These are phyloP conservation scores for Pterocles gutturalis DNA, from an alignment of 2,113 vertebrate species.

Conservation along the genomic window DNA sequence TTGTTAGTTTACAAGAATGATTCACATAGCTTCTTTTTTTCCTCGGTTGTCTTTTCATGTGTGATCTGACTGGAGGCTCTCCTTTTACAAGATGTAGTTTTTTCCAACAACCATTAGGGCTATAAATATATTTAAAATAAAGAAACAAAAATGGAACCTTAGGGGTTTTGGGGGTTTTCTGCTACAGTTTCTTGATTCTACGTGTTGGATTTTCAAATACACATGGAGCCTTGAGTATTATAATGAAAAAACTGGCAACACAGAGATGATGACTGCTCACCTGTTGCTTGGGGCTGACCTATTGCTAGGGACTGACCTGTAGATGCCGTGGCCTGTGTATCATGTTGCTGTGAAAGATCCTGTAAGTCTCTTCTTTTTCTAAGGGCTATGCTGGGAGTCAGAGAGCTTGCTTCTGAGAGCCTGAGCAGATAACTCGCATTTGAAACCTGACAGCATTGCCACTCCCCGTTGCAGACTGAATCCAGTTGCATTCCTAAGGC, in stretches of 20 bases:
- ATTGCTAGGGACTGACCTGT: neutral
- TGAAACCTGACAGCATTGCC: constrained; percentile 30
- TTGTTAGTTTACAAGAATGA: neutral
- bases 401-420: neutral
- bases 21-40: neutral
- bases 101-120: neutral
- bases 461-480: constrained; percentile 10
- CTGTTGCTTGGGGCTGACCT: neutral
- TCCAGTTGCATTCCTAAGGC: constrained; percentile 49
- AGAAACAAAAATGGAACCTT: neutral
- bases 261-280: neutral
- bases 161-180: neutral
- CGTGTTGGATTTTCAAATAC: neutral
- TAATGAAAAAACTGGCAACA: neutral
- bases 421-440: constrained; percentile 3
- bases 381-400: fast-evolving
- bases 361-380: neutral
- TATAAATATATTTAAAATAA: neutral
- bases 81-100: neutral
- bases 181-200: neutral
- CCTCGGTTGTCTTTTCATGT: neutral
- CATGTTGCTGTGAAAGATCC: neutral
- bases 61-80: neutral
- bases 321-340: neutral
- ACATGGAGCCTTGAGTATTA: neutral